These are phyloP conservation scores for Trididemnum nubilum DNA, from an alignment of 23 tunicate species.

Conservation along the genomic window DNA sequence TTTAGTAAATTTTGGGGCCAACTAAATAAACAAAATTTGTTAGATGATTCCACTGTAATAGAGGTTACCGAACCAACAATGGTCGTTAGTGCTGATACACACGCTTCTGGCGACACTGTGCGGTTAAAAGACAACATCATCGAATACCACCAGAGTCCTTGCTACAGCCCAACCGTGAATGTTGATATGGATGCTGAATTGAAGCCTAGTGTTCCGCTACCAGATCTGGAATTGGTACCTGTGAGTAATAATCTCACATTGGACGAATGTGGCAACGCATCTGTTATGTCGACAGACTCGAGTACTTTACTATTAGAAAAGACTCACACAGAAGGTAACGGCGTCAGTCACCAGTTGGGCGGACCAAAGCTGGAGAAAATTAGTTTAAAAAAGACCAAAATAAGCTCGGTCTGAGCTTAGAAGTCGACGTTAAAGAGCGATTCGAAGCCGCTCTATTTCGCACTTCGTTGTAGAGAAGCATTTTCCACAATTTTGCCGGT, in stretches of 20 bases:
- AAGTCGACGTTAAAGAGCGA: too few relatives aligned
- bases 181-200: conserved; percentile 3
- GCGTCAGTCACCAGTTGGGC: not conserved
- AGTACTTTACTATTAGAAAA: conserved; percentile 4
- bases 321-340: not conserved
- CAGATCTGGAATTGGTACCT: not conserved
- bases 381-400: not conserved
- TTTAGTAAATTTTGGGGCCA: too few relatives aligned
- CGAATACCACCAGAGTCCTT: conserved; percentile 20
- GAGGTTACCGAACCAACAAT: not conserved
- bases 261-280: not conserved
- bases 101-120: not conserved
- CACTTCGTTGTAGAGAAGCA: too few relatives aligned
- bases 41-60: too few relatives aligned
- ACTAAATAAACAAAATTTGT: too few relatives aligned
- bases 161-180: not conserved
- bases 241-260: not conserved
- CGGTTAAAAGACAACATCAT: conserved; percentile 15
- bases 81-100: not conserved
- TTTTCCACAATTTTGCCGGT: too few relatives aligned
- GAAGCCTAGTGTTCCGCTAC: conserved; percentile 6
- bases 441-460: too few relatives aligned
- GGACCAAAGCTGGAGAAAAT: not conserved
- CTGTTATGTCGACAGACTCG: not conserved
- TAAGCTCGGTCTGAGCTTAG: not conserved